Percentiles rank a stretch among this genome's conserved stretches.
These are phyloP conservation scores for Ephydatia muelleri DNA, from an alignment of 37 sponge, comb jelly and placozoan species.

Conservation along the genomic window DNA sequence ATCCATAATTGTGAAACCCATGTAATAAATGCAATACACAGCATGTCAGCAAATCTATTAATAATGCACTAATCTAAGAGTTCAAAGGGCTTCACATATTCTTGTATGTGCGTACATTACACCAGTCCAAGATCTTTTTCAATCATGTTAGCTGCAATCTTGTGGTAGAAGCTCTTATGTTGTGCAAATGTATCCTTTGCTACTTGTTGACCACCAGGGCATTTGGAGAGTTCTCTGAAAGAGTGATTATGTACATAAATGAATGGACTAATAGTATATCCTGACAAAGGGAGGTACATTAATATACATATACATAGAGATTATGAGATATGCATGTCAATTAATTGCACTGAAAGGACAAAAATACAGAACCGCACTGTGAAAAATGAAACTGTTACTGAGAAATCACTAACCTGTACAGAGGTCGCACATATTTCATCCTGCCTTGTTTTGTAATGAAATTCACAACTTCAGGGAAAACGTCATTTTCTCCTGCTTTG, in stretches of 20 bases:
- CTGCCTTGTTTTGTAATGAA: constrained; percentile 85
- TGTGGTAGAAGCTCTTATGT: constrained; percentile 56
- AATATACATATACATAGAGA: constrained; percentile 12
- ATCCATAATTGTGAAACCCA: no score
- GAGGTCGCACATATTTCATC: constrained; percentile 86
- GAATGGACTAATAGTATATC: not conserved
- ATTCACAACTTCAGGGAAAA: constrained; percentile 50
- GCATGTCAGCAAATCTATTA: no score
- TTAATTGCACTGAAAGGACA: no score
- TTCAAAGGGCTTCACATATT: not conserved
- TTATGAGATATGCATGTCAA: no score
- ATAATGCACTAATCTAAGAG: no score
- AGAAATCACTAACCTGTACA: constrained; percentile 52
- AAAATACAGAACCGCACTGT: no score
- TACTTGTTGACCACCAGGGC: constrained; percentile 47
- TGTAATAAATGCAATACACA: no score
- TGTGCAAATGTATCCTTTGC: constrained; percentile 48
- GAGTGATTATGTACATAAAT: not conserved
- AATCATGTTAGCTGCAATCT: constrained; percentile 53
- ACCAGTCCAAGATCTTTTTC: constrained; percentile 56
- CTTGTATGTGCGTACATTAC: not conserved
- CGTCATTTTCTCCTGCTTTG: constrained; percentile 38
- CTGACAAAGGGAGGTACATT: not conserved
- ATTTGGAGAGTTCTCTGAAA: constrained; percentile 43
- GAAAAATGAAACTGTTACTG: not conserved